phyloP scores from a whole-genome alignment of 2,797 vertebrate genomes.

The Oryzias sinensis region DNA sequence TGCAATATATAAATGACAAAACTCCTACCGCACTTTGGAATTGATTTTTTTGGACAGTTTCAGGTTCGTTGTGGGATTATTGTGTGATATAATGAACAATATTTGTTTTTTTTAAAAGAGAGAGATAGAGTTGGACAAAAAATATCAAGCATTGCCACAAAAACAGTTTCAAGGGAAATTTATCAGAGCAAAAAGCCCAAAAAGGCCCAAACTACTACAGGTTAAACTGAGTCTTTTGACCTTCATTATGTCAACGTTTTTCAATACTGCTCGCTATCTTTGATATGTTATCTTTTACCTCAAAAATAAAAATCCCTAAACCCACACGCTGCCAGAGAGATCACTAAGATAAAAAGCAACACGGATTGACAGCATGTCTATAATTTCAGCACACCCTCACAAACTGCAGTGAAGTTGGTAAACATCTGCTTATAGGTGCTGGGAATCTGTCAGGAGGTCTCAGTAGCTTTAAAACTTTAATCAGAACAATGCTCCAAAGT shows the following conservation, averaged over 20 bases:
- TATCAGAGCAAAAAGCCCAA: no score
- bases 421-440: constrained; percentile 71
- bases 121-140: no score
- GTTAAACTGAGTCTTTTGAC: constrained; percentile 56
- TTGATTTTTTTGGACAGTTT: no score
- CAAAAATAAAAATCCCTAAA: constrained; percentile 53
- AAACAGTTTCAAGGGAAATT: no score
- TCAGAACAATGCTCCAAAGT: constrained; percentile 71
- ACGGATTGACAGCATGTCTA: constrained; percentile 75
- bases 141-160: no score
- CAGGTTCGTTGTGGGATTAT: no score
- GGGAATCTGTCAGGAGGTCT: constrained; percentile 76
- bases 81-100: no score
- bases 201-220: background rate
- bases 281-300: constrained; percentile 55
- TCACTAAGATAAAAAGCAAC: constrained; percentile 62
- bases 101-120: no score
- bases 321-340: constrained; percentile 68
- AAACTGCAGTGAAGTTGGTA: constrained; percentile 72
- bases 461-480: constrained; percentile 76
- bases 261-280: constrained; percentile 49
- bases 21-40: no score
- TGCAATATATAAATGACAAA: no score
- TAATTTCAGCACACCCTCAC: constrained; percentile 68
- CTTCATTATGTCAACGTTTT: constrained; percentile 60